A percentile compares a stretch with the other conserved stretches of the same genome.
phyloP scores from a whole-genome alignment of 2,797 vertebrate species.

The Pipistrellus pipistrellus region DNA sequence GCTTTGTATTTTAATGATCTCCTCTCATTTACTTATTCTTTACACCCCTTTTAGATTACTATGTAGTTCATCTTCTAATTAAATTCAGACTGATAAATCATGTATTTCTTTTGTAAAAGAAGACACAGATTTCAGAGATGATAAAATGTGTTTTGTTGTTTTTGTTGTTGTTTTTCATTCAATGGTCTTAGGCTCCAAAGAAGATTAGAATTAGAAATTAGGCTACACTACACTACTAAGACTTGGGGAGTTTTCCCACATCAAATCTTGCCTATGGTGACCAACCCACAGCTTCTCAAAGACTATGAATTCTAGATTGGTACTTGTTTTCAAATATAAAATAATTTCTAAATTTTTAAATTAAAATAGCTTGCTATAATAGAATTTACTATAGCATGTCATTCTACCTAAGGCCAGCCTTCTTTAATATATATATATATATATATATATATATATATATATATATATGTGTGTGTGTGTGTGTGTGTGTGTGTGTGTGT shows the following conservation, averaged over 20 bases:
- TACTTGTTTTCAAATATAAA: neutral
- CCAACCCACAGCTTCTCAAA: neutral
- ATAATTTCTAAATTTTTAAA: slow-evolving; percentile 15
- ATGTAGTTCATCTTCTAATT: neutral
- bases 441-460: too few species aligned
- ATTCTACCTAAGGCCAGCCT: neutral
- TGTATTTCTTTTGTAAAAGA: neutral
- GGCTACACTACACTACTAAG: neutral
- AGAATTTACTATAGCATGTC: neutral
- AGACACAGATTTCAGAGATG: neutral
- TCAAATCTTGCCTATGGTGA: neutral
- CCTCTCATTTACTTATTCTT: neutral
- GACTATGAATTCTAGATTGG: neutral
- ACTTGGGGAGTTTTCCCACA: neutral
- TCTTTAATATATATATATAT: neutral
- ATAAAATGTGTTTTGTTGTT: neutral
- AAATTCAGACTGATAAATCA: neutral
- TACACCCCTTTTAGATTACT: neutral
- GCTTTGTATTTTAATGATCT: neutral
- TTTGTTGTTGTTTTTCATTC: neutral
- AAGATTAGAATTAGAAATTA: neutral
- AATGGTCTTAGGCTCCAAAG: neutral
- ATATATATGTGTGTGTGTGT: too few species aligned
- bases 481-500: too few species aligned
- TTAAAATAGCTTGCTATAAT: neutral